Conservation (phyloP, 2,797 vertebrate genomes). For the Crocidura indochinensis region DNA sequence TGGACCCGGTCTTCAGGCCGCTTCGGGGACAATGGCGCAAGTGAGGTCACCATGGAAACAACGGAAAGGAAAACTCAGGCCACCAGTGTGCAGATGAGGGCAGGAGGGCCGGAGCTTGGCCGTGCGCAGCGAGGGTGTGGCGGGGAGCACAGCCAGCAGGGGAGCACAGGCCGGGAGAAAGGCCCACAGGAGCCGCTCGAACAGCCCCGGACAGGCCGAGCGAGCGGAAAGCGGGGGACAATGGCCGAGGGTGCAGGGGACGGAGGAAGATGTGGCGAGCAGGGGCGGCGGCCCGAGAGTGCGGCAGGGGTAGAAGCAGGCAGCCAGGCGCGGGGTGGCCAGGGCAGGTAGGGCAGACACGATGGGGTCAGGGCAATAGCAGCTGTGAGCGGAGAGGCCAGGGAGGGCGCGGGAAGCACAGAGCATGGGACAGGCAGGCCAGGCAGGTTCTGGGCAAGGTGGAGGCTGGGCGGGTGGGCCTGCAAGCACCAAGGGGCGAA, state of each 20-base stretch:
- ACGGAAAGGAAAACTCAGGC: conserved; percentile 70
- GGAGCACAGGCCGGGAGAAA: neutral
- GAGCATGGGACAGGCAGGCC: conserved; percentile 47
- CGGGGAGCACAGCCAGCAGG: too few relatives aligned
- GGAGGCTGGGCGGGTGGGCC: neutral
- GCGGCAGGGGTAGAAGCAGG: conserved; percentile 75
- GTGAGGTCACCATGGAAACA: conserved; percentile 78
- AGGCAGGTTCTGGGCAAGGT: conserved; percentile 20
- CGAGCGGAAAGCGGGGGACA: neutral
- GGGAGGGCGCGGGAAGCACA: neutral
- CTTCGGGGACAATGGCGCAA: conserved; percentile 70
- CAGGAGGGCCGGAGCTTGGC: neutral
- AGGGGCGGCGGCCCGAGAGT: too few relatives aligned
- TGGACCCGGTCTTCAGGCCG: conserved; percentile 62
- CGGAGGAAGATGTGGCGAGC: too few relatives aligned
- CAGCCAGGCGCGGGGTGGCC: conserved; percentile 64
- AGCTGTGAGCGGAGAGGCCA: neutral
- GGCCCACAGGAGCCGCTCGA: neutral
- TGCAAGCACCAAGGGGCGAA: conserved; percentile 10
- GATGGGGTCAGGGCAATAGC: neutral
- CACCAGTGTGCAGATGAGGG: conserved; percentile 42
- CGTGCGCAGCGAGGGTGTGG: too few relatives aligned
- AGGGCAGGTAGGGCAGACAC: too few relatives aligned
- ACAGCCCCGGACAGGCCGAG: conserved; percentile 31
- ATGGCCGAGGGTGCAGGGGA: neutral